Evolutionary conservation across 1,140 invertebrate species (phyloP).

Genomic region (Danaus plexippus): DNA sequence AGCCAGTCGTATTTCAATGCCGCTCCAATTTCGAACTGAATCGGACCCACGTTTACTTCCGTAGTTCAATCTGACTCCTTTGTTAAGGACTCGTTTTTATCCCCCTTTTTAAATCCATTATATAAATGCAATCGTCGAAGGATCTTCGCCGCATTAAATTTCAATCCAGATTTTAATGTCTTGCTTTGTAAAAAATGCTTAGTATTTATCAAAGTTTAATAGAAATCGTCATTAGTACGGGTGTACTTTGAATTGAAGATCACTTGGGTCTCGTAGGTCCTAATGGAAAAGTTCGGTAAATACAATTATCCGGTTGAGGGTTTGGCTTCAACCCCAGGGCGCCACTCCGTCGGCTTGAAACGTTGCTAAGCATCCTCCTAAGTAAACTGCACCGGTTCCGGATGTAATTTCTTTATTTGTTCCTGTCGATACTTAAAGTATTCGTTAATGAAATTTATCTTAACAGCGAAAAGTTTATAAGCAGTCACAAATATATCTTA

Average conservation of each 20-base stretch:
- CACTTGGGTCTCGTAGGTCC: neutral
- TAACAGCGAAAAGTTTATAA: too few relatives aligned
- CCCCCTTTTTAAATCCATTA: slow-evolving; percentile 2
- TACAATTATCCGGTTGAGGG: slow-evolving; percentile 36
- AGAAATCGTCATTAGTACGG: too few relatives aligned
- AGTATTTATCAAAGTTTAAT: too few relatives aligned
- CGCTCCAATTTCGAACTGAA: slow-evolving; percentile 44
- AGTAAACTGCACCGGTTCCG: slow-evolving; percentile 25
- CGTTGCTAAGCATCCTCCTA: slow-evolving; percentile 18
- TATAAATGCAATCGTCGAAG: too few relatives aligned
- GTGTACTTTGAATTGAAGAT: too few relatives aligned
- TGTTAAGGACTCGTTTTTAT: slow-evolving; percentile 8
- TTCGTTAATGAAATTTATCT: too few relatives aligned
- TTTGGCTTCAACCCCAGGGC: slow-evolving; percentile 27
- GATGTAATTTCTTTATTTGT: slow-evolving; percentile 22
- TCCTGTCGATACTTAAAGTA: neutral
- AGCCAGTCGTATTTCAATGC: slow-evolving; percentile 31
- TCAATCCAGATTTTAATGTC: too few relatives aligned
- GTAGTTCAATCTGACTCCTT: slow-evolving; percentile 29
- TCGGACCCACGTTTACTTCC: slow-evolving; percentile 45
- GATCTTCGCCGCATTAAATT: too few relatives aligned
- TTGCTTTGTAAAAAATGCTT: too few relatives aligned
- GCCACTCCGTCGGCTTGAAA: slow-evolving; percentile 24
- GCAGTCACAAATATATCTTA: too few relatives aligned
- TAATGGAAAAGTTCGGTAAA: slow-evolving; percentile 42